These are phyloP conservation scores for Plecturocebus donacophilus DNA, from an alignment of 2,113 vertebrate genomes.

Conservation along the genomic window DNA sequence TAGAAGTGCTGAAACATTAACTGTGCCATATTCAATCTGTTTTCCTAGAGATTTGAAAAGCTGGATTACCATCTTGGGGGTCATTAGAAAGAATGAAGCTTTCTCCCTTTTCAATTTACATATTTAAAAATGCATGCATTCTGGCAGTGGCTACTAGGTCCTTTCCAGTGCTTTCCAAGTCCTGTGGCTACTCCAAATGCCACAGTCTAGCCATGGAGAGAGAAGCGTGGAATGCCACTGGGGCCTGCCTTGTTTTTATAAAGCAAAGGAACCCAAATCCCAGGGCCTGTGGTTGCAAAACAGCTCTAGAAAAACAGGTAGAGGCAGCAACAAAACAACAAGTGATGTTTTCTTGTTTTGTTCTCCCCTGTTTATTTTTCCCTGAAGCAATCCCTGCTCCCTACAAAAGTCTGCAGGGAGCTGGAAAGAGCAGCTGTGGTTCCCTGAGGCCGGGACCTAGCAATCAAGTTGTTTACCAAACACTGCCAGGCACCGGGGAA, in stretches of 20 bases:
- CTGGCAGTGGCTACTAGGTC: slow-evolving; percentile 69
- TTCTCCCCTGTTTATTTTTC: slow-evolving; percentile 82
- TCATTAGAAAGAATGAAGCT: slow-evolving; percentile 80
- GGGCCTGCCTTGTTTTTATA: slow-evolving; percentile 43
- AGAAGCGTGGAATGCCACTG: slow-evolving; percentile 5
- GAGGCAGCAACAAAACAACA: slow-evolving; percentile 70
- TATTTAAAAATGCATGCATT: slow-evolving; percentile 80
- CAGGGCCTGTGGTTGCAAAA: slow-evolving; percentile 69
- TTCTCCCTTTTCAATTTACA: slow-evolving; percentile 82
- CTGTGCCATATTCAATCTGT: slow-evolving; percentile 86
- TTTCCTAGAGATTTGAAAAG: slow-evolving; percentile 83
- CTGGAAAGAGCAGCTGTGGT: slow-evolving; percentile 78
- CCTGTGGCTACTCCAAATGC: slow-evolving; percentile 71
- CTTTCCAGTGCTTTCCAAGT: slow-evolving; percentile 71
- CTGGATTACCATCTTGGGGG: slow-evolving; percentile 83
- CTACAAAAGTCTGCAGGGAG: slow-evolving; percentile 80
- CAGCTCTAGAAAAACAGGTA: slow-evolving; percentile 77
- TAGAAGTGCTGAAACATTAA: slow-evolving; percentile 84
- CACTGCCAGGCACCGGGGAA: slow-evolving; percentile 75
- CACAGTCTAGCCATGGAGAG: slow-evolving; percentile 61
- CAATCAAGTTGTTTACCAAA: slow-evolving; percentile 85
- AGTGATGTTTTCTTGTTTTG: slow-evolving; percentile 77
- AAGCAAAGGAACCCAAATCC: slow-evolving; percentile 52
- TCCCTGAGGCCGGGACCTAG: slow-evolving; percentile 81
- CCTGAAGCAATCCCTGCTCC: slow-evolving; percentile 76